Conservation (phyloP, 2,113 vertebrate genomes). For the Barnardius zonarius region DNA sequence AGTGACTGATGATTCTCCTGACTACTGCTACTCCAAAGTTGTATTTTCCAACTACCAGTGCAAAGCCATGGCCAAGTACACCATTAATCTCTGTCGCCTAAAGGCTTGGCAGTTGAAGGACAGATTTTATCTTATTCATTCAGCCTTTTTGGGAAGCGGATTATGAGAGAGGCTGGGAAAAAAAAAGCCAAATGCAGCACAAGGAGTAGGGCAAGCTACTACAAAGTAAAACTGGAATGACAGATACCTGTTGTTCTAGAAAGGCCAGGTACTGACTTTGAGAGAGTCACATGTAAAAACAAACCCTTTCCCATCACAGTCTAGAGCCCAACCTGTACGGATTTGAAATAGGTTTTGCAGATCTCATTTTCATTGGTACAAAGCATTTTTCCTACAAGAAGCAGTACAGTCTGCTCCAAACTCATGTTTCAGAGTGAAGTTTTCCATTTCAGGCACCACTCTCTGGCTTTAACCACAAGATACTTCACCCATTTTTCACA, state of each 20-base stretch:
- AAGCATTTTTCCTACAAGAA: background rate
- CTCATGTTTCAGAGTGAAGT: background rate
- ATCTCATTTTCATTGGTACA: background rate
- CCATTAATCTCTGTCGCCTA: background rate
- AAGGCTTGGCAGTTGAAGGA: constrained; percentile 10
- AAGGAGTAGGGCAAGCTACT: background rate
- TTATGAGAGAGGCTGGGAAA: background rate
- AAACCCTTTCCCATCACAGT: background rate
- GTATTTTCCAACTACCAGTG: background rate
- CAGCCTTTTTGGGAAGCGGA: background rate
- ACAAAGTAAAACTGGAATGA: background rate
- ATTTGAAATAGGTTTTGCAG: background rate
- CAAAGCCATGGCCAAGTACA: background rate
- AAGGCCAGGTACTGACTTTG: background rate
- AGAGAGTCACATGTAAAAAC: constrained; percentile 19
- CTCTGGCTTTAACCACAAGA: background rate
- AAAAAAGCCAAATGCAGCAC: background rate
- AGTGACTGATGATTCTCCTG: background rate
- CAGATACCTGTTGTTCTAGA: constrained; percentile 23
- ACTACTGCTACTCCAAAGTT: background rate
- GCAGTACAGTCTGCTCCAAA: background rate
- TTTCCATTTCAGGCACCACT: background rate
- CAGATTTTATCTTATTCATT: background rate
- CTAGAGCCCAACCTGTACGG: background rate
- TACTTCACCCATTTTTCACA: background rate